Percentiles rank a stretch among this genome's conserved stretches.
phyloP scores from a whole-genome alignment of 2,797 vertebrate species.

The Sebastolobus alascanus region DNA sequence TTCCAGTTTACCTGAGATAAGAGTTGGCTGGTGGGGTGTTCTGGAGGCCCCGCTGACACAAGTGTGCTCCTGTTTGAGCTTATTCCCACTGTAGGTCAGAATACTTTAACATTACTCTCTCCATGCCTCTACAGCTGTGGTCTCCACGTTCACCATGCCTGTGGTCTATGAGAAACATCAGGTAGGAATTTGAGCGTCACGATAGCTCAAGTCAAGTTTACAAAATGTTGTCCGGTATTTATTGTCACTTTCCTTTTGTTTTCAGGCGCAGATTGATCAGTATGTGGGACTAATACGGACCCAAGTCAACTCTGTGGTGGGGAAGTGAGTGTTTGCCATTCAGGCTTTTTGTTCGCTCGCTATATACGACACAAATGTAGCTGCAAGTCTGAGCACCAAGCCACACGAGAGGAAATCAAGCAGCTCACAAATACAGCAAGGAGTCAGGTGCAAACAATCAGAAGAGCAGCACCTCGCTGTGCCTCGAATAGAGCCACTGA shows the following conservation, averaged over 20 bases:
- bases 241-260: constrained; percentile 27
- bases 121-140: constrained; percentile 87
- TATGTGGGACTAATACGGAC: constrained; percentile 97
- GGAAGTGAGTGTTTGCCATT: constrained; percentile 90
- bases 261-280: constrained; percentile 97
- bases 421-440: background rate
- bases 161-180: constrained; percentile 99
- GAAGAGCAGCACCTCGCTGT: background rate
- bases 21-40: constrained; percentile 10
- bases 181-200: constrained; percentile 81
- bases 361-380: background rate
- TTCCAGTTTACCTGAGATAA: constrained; percentile 65
- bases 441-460: background rate
- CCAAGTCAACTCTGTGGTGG: constrained; percentile 97
- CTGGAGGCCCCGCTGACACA: constrained; percentile 18
- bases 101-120: constrained; percentile 50
- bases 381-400: background rate
- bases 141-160: constrained; percentile 98
- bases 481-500: background rate
- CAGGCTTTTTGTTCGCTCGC: background rate
- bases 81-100: constrained; percentile 41
- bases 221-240: background rate
- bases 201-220: background rate
- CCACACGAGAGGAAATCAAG: background rate
- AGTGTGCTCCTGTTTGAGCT: constrained; percentile 34